Conservation (phyloP, 2,888 invertebrate genomes). For the Spodoptera picta region DNA sequence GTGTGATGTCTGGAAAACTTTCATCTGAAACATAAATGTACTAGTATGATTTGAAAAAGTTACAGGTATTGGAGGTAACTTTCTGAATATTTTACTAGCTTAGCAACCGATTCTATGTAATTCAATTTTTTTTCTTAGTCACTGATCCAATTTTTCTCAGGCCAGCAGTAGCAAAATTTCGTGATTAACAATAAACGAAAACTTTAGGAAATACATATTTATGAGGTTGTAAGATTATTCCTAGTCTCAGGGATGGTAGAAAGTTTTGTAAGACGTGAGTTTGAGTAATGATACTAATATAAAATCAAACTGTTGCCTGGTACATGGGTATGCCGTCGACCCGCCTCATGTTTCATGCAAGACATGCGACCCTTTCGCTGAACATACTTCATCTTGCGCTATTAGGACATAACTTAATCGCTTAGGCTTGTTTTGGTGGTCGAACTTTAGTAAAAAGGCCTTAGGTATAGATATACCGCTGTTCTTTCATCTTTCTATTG, state of each 20-base stretch:
- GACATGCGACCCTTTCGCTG: neutral
- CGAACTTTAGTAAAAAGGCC: too few species aligned
- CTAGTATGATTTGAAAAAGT: too few species aligned
- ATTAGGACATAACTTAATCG: too few species aligned
- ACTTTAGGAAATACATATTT: constrained; percentile 7
- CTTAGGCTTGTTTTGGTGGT: too few species aligned
- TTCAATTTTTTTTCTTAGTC: neutral
- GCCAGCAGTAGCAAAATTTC: constrained; percentile 10
- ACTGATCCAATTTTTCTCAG: constrained; percentile 1
- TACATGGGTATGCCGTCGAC: constrained; percentile 1
- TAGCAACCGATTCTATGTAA: too few species aligned
- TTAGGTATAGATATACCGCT: too few species aligned
- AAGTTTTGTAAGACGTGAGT: constrained; percentile 17
- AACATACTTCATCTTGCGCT: too few species aligned
- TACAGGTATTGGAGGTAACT: too few species aligned
- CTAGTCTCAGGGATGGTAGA: constrained; percentile 9
- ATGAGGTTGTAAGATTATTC: constrained; percentile 8
- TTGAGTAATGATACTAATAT: constrained; percentile 32
- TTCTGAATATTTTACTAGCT: too few species aligned
- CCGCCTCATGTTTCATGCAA: neutral
- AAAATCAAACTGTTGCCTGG: constrained; percentile 16
- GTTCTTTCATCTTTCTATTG: too few species aligned
- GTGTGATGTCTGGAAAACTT: too few species aligned
- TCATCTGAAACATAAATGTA: too few species aligned
- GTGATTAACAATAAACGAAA: constrained; percentile 13